Evolutionary conservation across 2,888 invertebrate genomes (phyloP).

Genomic region (Philaethria dido): DNA sequence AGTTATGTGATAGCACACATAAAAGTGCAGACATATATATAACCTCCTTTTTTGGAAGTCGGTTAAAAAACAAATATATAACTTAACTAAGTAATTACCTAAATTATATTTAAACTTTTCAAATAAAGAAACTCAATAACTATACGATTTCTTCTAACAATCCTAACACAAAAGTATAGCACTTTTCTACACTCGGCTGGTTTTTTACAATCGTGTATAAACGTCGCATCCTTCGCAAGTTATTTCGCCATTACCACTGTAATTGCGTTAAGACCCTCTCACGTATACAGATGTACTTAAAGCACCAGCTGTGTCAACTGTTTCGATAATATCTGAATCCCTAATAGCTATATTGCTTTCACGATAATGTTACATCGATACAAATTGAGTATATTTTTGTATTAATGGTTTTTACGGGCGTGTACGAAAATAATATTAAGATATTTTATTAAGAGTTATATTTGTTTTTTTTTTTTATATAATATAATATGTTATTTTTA

Average conservation of each 20-base stretch:
- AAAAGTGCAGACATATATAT: no score
- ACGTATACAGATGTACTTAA: constrained; percentile 32
- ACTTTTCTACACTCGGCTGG: constrained; percentile 30
- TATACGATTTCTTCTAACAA: constrained; percentile 11
- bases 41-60: no score
- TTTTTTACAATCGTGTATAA: constrained; percentile 35
- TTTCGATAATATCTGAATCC: constrained; percentile 33
- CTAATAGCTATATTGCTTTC: constrained; percentile 20
- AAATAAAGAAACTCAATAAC: not conserved
- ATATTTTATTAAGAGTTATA: not conserved
- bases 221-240: constrained; percentile 31
- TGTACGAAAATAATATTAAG: not conserved
- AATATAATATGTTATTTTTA: no score
- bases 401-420: not conserved
- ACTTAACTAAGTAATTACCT: no score
- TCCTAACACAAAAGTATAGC: constrained; percentile 17
- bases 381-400: constrained; percentile 1
- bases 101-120: not conserved
- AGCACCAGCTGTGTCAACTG: constrained; percentile 34
- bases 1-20: no score
- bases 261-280: constrained; percentile 38
- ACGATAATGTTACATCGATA: constrained; percentile 13
- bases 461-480: no score
- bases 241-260: constrained; percentile 36
- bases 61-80: no score